phyloP scores from a whole-genome alignment of 2,113 vertebrate species.

The Gymnorhina tibicen region DNA sequence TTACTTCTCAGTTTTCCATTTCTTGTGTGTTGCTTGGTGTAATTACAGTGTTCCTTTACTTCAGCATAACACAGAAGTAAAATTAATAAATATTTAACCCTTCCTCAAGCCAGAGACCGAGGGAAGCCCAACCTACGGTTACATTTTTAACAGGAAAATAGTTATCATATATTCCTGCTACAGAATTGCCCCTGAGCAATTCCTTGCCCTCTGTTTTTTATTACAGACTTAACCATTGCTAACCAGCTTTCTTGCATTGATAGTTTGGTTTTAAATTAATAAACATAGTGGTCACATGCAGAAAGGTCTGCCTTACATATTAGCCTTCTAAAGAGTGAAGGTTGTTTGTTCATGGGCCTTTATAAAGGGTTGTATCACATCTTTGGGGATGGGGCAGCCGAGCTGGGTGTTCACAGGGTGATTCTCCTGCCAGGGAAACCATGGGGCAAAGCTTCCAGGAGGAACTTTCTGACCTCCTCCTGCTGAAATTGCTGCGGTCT shows the following conservation, averaged over 20 bases:
- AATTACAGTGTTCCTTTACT: neutral
- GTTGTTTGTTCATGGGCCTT: neutral
- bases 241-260: slow-evolving; percentile 49
- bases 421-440: slow-evolving; percentile 74
- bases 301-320: slow-evolving; percentile 50
- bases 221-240: slow-evolving; percentile 48
- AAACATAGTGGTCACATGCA: slow-evolving; percentile 57
- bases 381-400: neutral
- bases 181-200: neutral
- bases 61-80: neutral
- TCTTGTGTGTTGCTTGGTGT: neutral
- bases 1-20: neutral
- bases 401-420: neutral
- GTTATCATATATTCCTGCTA: slow-evolving; percentile 17
- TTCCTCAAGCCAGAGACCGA: neutral
- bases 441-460: slow-evolving; percentile 88
- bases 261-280: slow-evolving; percentile 66
- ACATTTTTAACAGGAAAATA: slow-evolving; percentile 38
- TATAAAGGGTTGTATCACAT: neutral
- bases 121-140: slow-evolving; percentile 5
- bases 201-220: slow-evolving; percentile 52
- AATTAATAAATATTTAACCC: slow-evolving; percentile 47
- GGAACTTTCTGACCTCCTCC: slow-evolving; percentile 89
- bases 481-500: slow-evolving; percentile 88
- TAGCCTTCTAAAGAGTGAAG: slow-evolving; percentile 42